Evolutionary conservation across 2,888 invertebrate species (phyloP).

Genomic region (Mechanitis messenoides): DNA sequence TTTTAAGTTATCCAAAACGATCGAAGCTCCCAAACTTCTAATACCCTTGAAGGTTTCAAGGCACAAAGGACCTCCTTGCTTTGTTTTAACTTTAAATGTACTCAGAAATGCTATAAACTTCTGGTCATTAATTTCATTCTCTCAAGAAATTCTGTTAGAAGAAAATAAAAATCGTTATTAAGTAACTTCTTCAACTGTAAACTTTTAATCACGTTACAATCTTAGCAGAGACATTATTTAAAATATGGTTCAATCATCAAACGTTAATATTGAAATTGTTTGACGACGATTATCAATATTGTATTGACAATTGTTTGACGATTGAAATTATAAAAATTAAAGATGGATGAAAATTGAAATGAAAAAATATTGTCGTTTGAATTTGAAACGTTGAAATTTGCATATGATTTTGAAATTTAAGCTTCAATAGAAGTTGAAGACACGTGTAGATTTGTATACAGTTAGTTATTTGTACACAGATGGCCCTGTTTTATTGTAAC

Average conservation of each 20-base stretch:
- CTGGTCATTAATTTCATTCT: conserved; percentile 27
- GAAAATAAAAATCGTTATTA: background rate
- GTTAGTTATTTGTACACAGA: conserved; percentile 9
- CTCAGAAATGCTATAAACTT: conserved; percentile 26
- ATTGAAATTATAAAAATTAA: too few species aligned
- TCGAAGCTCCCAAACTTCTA: conserved; percentile 54
- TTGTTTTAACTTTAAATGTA: conserved; percentile 50
- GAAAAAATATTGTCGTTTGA: background rate
- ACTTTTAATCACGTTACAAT: background rate
- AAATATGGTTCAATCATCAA: too few species aligned
- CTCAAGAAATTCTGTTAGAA: conserved; percentile 17
- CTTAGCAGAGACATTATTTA: background rate
- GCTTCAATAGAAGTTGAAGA: conserved; percentile 2
- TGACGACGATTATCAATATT: too few species aligned
- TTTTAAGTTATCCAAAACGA: conserved; percentile 35
- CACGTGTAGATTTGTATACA: conserved; percentile 16
- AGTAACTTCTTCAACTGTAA: background rate
- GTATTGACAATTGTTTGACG: too few species aligned
- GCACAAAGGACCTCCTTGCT: conserved; percentile 40
- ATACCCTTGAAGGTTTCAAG: conserved; percentile 50
- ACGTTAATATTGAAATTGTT: too few species aligned
- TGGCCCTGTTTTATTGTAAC: conserved; percentile 28
- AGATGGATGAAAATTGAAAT: too few species aligned
- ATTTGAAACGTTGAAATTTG: background rate
- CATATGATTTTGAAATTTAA: background rate